Evolutionary conservation across 2,888 invertebrate species (phyloP).

Genomic region (Sepiola atlantica): DNA sequence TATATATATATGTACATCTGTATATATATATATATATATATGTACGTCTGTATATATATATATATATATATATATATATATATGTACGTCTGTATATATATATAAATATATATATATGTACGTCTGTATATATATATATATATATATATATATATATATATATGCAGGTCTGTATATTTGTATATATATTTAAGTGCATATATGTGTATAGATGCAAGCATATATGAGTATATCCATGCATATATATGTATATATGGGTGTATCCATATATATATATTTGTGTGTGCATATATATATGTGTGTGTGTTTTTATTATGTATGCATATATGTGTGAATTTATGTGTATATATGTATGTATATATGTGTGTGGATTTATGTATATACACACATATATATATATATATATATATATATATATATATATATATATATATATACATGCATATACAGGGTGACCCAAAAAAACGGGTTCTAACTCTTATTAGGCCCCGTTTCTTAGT

Average conservation of each 20-base stretch:
- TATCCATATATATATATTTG: background rate
- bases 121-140: background rate
- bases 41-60: background rate
- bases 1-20: background rate
- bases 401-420: constrained; percentile 38
- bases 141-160: background rate
- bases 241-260: background rate
- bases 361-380: background rate
- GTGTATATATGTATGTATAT: background rate
- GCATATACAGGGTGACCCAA: background rate
- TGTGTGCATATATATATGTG: background rate
- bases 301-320: background rate
- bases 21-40: background rate
- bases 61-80: constrained; percentile 10
- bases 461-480: too few relatives aligned
- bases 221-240: background rate
- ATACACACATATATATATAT: background rate
- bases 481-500: too few relatives aligned
- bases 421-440: background rate
- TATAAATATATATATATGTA: background rate
- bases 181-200: background rate
- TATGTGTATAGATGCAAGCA: background rate
- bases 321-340: background rate
- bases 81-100: background rate
- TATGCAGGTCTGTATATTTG: background rate